Base-by-base conservation (phyloP, 1,140 invertebrate species). In the Melipona quadrifasciata region DNA sequence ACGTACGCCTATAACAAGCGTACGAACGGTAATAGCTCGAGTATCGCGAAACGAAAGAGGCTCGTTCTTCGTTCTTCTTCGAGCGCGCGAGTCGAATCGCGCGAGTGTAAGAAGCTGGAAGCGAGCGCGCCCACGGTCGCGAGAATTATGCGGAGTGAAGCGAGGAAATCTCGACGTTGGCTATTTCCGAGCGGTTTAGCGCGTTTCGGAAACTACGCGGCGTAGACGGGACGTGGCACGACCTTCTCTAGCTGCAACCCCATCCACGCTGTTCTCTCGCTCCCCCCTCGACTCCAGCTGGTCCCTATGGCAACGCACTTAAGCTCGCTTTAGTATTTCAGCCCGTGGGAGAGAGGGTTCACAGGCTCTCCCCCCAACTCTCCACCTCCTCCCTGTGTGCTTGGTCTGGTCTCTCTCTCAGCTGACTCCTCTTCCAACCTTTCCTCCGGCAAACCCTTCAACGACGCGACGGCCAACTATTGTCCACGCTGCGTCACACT, bases 261-360 rank as follows among this genome's bases (percentile, higher is more conserved):
- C 64, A 67, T 58, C 80, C 67, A 65, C 81, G 8, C 39, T n/a
- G n/a, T 57, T 19, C 74, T 64, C 67, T 71, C 55, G 53, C 75
- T 55, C 16, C 55, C 27, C 82, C 57, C 83, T 80, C 78, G 58
- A 16, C 57, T 73, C 75, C 84, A 64, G 58, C 77, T 71, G 78
- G 91, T 93, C 88, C 88, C 92, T 92, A 93, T 93, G 89, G 92
- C 91, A 93, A 93, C 92, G 89, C 89, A 89, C 87, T 92, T 91
- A 90, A 92, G 92, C 86, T 91, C 90, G 86, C 90, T 92, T 92
- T 89, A 91, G 92, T 91, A 92, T 93, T 91, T 91, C 86, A 80
- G 90, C 84, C 86, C 86, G 79, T 47, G 4, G 70, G 73, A 84
- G 61, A 89, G 82, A 78, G 90, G 84, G 88, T 91, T 86, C 88